A percentile compares a stretch with the other conserved stretches of the same genome.
These are phyloP conservation scores for Drosophila villosipedis DNA, from an alignment of 2,888 invertebrate species.

Conservation along the genomic window DNA sequence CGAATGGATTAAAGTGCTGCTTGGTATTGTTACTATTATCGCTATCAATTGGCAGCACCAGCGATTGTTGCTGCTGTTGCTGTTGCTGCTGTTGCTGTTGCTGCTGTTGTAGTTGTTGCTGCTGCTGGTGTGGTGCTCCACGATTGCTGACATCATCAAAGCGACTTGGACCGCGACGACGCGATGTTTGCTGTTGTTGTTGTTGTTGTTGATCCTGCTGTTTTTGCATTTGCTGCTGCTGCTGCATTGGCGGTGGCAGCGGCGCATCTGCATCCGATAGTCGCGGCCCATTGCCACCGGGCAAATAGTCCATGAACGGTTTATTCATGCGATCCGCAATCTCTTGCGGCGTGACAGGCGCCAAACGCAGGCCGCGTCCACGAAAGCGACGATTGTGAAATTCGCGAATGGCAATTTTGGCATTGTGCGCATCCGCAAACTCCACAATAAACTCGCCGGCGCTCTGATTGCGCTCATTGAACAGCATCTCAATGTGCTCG, in stretches of 20 bases:
- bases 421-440: constrained; percentile 90
- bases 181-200: constrained; percentile 20
- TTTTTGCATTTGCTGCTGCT: constrained; percentile 16
- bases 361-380: constrained; percentile 76
- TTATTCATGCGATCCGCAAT: constrained; percentile 86
- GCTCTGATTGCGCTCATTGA: constrained; percentile 89
- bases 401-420: constrained; percentile 85
- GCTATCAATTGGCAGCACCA: constrained; percentile 17
- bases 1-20: constrained; percentile 71
- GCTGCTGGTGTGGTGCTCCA: constrained; percentile 11
- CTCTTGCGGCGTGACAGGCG: constrained; percentile 87
- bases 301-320: constrained; percentile 82
- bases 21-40: constrained; percentile 45
- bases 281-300: constrained; percentile 70
- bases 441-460: constrained; percentile 95
- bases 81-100: background rate
- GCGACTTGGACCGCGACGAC: constrained; percentile 71
- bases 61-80: constrained; percentile 1
- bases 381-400: constrained; percentile 86
- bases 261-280: constrained; percentile 9
- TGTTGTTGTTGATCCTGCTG: constrained; percentile 11
- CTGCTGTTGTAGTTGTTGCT: background rate
- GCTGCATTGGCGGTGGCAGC: constrained; percentile 1
- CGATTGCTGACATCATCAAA: constrained; percentile 50
- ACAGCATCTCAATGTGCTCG: constrained; percentile 91